These are phyloP conservation scores for Salticus scenicus DNA, from an alignment of 2,888 invertebrate species.

Conservation along the genomic window DNA sequence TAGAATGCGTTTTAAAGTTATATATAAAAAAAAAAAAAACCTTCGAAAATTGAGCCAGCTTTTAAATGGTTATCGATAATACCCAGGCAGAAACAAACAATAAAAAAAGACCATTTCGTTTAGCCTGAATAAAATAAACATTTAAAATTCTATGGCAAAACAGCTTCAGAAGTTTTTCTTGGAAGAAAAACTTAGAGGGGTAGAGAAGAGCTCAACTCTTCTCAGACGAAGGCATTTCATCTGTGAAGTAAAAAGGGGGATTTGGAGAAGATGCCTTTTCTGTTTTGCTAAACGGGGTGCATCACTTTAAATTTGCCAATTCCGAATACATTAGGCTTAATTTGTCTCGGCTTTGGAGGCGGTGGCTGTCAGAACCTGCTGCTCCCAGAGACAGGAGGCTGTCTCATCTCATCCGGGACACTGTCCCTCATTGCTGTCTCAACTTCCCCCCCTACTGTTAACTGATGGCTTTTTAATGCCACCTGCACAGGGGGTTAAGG, in stretches of 20 bases:
- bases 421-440: constrained; percentile 12
- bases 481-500: constrained; percentile 60
- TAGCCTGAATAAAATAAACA: constrained; percentile 61
- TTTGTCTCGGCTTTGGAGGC: constrained; percentile 59
- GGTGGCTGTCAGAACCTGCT: constrained; percentile 63
- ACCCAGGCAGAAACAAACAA: constrained; percentile 25
- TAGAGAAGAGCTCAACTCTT: constrained; percentile 52
- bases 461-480: constrained; percentile 71
- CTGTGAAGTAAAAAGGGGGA: constrained; percentile 36
- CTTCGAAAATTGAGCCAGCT: constrained; percentile 21
- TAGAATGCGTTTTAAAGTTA: constrained; percentile 16
- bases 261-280: constrained; percentile 41
- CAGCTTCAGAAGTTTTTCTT: constrained; percentile 22
- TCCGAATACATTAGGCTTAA: constrained; percentile 71
- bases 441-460: constrained; percentile 40
- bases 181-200: constrained; percentile 30
- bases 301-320: constrained; percentile 70
- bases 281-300: constrained; percentile 62
- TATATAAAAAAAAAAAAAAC: too few relatives aligned
- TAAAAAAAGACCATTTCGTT: constrained; percentile 20
- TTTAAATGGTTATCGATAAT: constrained; percentile 63
- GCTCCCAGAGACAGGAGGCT: constrained; percentile 56
- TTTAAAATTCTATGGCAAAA: constrained; percentile 57
- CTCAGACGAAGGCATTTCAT: constrained; percentile 50
- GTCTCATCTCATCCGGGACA: constrained; percentile 52